Conservation (phyloP, 2,888 invertebrate genomes). For the Hypselothyrea guttata region DNA sequence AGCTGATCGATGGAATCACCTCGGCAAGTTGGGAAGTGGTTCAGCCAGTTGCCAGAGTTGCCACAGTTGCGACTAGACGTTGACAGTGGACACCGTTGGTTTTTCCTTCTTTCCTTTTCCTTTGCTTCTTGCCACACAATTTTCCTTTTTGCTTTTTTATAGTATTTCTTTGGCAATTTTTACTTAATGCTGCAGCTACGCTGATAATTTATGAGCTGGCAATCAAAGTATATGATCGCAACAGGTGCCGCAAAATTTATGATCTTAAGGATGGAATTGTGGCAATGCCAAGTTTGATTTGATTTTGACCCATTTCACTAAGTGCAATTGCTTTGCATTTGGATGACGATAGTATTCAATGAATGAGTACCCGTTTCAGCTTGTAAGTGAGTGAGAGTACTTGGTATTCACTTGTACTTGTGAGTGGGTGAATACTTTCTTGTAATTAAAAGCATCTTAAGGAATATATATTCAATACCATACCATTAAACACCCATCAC, state of each 20-base stretch:
- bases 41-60: slow-evolving; percentile 48
- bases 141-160: background rate
- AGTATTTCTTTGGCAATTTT: background rate
- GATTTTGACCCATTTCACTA: slow-evolving; percentile 49
- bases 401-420: too few species aligned
- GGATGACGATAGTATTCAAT: slow-evolving; percentile 5
- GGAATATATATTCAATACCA: too few species aligned
- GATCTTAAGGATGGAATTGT: background rate
- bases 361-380: too few species aligned
- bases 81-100: too few species aligned
- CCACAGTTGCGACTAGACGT: too few species aligned
- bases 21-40: slow-evolving; percentile 24
- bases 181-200: background rate
- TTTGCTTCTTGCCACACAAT: background rate
- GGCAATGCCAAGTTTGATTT: slow-evolving; percentile 6
- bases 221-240: slow-evolving; percentile 37
- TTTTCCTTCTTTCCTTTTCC: background rate
- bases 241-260: slow-evolving; percentile 42
- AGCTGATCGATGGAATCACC: slow-evolving; percentile 66
- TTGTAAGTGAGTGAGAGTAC: too few species aligned
- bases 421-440: too few species aligned
- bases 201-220: slow-evolving; percentile 40
- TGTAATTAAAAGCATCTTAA: too few species aligned
- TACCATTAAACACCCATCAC: too few species aligned
- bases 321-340: slow-evolving; percentile 45